Evolutionary conservation across 2,888 invertebrate genomes (phyloP), one percentile per base, ranked within the genome.

Genomic region (Agonopterix heracliana): DNA sequence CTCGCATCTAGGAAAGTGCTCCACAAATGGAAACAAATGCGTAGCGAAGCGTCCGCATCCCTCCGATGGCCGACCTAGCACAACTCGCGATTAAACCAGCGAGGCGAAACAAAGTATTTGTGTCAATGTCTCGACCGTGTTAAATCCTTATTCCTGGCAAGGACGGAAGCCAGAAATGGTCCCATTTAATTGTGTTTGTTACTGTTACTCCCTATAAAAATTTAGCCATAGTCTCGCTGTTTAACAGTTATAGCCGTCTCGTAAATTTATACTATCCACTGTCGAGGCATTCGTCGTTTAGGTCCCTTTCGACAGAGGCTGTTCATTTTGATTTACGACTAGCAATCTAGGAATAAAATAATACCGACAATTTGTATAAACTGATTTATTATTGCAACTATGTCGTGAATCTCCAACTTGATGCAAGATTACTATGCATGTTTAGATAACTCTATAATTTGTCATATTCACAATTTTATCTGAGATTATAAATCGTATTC

Each of bases 261-360:
- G 41, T 46, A 41, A 46, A 46, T 41, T 41, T 14, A 47, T 13
- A 14, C 35, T 42, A 35, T 42, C 26, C 14, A 17, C 43, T 26
- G 13, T 13, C 1, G 41, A 9, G 17, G 36, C 40, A n/a, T 12
- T 14, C 34, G 8, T 44, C 47, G 47, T 47, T 47, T 26, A 43
- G 44, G 26, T 47, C 34, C 46, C n/a, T 47, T 43, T 43, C 34
- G 44, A 36, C 34, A 12, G 47, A 10, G 44, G 43, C 17, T 26
- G 44, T 47, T 44, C 17, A 38, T 34, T 43, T 47, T 47, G 43
- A 47, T 47, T 47, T 47, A 47, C 43, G 47, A 47, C 11, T 35
- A 34, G 41, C 14, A 36, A 45, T 45, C 38, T 45, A n/a, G 26
- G 26, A 7, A 26, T 26, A 26, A 26, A 26, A 14, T 5, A 26